A percentile compares a stretch with the other conserved stretches of the same genome.
phyloP scores from a whole-genome alignment of 2,113 vertebrate genomes.

The Boulengeromyrus knoepffleri region DNA sequence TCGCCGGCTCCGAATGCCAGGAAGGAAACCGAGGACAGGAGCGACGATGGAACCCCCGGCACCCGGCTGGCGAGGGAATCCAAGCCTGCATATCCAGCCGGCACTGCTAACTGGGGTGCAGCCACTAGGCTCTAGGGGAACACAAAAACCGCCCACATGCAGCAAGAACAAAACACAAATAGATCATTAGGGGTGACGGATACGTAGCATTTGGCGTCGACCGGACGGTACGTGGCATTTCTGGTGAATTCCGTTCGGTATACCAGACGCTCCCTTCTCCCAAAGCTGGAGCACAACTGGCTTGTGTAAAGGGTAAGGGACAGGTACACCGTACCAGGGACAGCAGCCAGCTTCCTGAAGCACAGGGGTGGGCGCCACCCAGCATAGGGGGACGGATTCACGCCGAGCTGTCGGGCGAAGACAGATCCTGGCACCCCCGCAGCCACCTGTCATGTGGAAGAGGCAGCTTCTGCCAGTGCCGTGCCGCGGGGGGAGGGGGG shows the following conservation, averaged over 20 bases:
- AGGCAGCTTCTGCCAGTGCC: neutral
- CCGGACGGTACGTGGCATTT: neutral
- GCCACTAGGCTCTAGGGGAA: neutral
- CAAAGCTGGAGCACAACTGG: neutral
- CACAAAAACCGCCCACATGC: neutral
- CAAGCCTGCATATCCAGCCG: neutral
- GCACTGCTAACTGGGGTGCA: neutral
- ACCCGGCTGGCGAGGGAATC: neutral
- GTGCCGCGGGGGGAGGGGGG: neutral
- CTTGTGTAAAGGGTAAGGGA: neutral
- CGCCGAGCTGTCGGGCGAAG: neutral
- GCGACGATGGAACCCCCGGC: neutral
- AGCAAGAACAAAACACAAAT: neutral
- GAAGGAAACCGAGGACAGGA: neutral
- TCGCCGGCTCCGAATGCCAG: neutral
- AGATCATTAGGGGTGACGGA: neutral
- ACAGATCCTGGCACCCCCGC: neutral
- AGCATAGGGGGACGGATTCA: neutral
- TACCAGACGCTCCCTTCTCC: neutral
- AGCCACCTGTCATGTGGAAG: conserved; percentile 11
- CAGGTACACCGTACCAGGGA: neutral
- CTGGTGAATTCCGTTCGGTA: neutral
- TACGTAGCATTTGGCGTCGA: neutral
- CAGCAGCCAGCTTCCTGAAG: neutral
- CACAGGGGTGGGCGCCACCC: neutral